Conservation (phyloP, 2,113 vertebrate species). For the Mustela lutreola region DNA sequence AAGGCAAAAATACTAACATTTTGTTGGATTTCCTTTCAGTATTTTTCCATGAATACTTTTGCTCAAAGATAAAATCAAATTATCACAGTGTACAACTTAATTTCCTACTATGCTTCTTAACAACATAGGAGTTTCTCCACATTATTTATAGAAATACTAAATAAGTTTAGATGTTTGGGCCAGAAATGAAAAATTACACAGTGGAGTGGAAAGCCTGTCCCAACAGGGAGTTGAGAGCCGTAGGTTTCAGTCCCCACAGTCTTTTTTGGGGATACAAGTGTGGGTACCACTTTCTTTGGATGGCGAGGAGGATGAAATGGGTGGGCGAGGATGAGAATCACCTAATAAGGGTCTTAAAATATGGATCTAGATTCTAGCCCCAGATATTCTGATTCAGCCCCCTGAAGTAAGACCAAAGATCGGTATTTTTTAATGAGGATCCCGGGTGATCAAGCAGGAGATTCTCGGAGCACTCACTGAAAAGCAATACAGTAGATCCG, state of each 20-base stretch:
- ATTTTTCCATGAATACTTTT: constrained; percentile 49
- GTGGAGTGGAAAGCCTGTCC: background rate
- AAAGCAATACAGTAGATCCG: background rate
- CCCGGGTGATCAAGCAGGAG: background rate
- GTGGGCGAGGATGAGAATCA: background rate
- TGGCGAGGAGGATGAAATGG: background rate
- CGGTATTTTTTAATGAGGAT: background rate
- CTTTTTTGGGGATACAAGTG: background rate
- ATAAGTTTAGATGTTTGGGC: background rate
- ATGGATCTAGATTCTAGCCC: background rate
- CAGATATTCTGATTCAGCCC: background rate
- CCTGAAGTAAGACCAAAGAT: background rate
- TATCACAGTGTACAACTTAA: background rate
- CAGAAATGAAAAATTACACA: background rate
- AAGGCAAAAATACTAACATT: constrained; percentile 31
- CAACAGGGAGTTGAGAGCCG: background rate
- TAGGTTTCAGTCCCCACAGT: background rate
- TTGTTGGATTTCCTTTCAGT: background rate
- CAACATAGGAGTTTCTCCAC: background rate
- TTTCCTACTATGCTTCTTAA: background rate
- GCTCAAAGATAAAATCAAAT: background rate
- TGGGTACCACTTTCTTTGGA: background rate
- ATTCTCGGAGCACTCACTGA: background rate
- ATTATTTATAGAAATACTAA: constrained; percentile 43
- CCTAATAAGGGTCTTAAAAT: background rate